Evolutionary conservation across 2,888 invertebrate species (phyloP), one percentile per base, ranked within the genome.

Genomic region (Lottia scabra): DNA sequence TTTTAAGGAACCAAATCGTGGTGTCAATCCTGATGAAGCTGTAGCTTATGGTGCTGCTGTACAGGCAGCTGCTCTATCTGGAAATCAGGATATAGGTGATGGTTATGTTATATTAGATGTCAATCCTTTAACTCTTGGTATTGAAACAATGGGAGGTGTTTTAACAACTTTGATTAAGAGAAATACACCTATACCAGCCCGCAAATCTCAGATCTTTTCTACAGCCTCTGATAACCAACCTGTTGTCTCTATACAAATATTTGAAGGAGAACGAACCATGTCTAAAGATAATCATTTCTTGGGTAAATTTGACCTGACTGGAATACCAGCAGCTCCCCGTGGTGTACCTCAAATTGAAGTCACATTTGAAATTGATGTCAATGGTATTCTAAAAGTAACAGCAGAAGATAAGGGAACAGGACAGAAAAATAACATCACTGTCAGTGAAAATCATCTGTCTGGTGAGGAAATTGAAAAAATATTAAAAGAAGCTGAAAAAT

Each of bases 361-460:
- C 64, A 91, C 91, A 15, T 91, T 91, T 81, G 91, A 91, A 81
- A 90, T 91, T 73, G 91, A 91, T 78, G 93, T 92, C 84, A 90
- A 91, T 80, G 91, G 89, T 69, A 86, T 89, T 73, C 75, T 89
- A 62, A 84, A 79, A 67, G 89, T 99, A 75, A 95, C 97, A 44
- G 99, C 99, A 30, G 99, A 99, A 90, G 99, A 99, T 90, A 99
- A 99, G 91, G 99, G 98, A 75, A 99, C 99, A 65, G 99, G 99
- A 72, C 98, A 97, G 92, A 94, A 97, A 86, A 98, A 99, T 89
- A 97, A 99, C 92, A 99, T 99, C 87, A 97, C 97, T 74, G 99
- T 99, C 89, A 98, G 99, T 87, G 97, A 98, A 90, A 98, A 98
- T 91, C 92, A 98, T 80, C 90, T 99, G 78, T 97, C 97, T 15